phyloP scores from a whole-genome alignment of 1,140 invertebrate species.

The Zaprionus camerounensis region DNA sequence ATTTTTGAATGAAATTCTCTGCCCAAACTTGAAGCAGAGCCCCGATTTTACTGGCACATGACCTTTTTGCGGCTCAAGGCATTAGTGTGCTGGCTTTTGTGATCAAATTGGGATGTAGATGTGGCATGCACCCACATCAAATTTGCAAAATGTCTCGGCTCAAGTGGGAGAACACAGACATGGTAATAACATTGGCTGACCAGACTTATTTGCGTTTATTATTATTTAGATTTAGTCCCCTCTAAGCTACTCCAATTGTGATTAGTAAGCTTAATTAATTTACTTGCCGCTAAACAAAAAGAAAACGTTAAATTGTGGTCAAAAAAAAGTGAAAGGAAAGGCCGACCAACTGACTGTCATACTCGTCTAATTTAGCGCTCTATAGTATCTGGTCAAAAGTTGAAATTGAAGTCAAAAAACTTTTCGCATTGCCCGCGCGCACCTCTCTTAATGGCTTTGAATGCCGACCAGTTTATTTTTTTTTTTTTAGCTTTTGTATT shows the following conservation, averaged over 20 bases:
- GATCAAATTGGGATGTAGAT: conserved; percentile 47
- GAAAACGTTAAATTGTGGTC: conserved; percentile 14
- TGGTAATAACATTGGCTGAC: not conserved
- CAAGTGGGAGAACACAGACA: conserved; percentile 18
- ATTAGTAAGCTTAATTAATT: conserved; percentile 33
- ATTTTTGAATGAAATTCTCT: conserved; percentile 38
- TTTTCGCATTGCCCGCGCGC: conserved; percentile 46
- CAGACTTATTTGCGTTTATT: conserved; percentile 17
- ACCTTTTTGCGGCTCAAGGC: conserved; percentile 47
- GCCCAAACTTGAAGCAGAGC: conserved; percentile 31
- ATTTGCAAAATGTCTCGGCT: conserved; percentile 24
- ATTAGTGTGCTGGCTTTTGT: conserved; percentile 50
- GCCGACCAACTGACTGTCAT: conserved; percentile 27
- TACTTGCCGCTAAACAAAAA: conserved; percentile 8
- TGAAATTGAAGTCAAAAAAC: conserved; percentile 50
- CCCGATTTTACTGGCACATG: conserved; percentile 14
- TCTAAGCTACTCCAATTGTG: conserved; percentile 38
- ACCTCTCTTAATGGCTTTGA: conserved; percentile 50
- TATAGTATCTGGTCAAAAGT: conserved; percentile 35
- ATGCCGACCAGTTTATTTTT: conserved; percentile 27
- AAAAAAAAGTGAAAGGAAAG: not conserved
- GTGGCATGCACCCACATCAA: conserved; percentile 44
- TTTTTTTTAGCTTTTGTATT: conserved; percentile 41
- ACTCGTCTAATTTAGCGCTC: conserved; percentile 32
- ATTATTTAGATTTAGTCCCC: conserved; percentile 2